Conservation (phyloP, 2,113 vertebrate species). For the Ranitomeya imitator region DNA sequence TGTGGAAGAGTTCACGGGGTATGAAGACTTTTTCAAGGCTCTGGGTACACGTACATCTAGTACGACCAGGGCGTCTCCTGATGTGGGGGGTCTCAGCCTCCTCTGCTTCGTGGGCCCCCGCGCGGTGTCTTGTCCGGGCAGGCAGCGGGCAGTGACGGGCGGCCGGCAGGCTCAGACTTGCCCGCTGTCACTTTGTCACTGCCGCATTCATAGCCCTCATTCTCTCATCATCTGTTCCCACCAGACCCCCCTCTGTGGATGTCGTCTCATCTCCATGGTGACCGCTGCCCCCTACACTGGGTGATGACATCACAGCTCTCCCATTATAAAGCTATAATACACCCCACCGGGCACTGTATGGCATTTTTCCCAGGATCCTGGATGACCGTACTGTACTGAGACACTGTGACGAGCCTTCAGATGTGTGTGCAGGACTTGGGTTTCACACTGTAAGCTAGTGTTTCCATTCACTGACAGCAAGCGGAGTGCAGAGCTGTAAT, state of each 20-base stretch:
- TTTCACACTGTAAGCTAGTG: too few species aligned
- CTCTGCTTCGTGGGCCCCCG: neutral
- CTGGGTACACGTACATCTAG: too few species aligned
- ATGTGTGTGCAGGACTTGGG: neutral
- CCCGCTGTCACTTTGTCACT: neutral
- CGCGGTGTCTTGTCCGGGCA: slow-evolving; percentile 7
- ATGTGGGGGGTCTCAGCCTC: too few species aligned
- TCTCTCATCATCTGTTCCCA: neutral
- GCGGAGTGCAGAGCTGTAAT: too few species aligned
- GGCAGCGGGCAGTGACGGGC: slow-evolving; percentile 4
- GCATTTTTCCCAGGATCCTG: too few species aligned
- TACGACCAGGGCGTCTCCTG: too few species aligned
- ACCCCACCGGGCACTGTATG: too few species aligned
- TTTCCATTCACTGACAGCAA: too few species aligned
- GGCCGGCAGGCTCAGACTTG: slow-evolving; percentile 41
- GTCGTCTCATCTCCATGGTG: neutral
- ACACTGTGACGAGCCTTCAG: neutral
- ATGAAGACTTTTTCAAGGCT: too few species aligned
- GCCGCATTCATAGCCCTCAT: neutral
- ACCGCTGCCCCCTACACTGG: neutral
- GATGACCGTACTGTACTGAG: neutral
- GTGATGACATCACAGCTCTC: neutral
- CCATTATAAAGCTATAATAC: neutral
- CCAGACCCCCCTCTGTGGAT: neutral
- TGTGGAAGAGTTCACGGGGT: too few species aligned